Evolutionary conservation across 1,140 invertebrate genomes (phyloP).

Genomic region (Platorchestia sp.): DNA sequence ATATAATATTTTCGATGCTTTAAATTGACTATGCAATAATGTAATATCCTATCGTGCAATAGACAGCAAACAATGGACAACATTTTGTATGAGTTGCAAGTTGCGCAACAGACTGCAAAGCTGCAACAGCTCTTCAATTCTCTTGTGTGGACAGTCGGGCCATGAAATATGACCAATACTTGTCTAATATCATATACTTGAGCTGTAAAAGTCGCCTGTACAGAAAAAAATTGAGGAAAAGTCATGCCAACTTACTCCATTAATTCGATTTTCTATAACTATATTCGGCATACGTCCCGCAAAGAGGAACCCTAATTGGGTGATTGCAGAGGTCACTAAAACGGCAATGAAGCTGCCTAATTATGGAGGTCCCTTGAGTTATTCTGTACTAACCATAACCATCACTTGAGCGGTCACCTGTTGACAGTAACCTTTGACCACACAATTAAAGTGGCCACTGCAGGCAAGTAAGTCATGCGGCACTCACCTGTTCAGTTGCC

Average conservation of each 20-base stretch:
- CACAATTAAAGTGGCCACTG: not conserved
- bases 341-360: constrained; percentile 23
- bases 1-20: too few relatives aligned
- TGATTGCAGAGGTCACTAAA: not conserved
- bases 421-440: constrained; percentile 45
- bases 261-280: not conserved
- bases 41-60: too few relatives aligned
- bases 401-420: constrained; percentile 47
- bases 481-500: not conserved
- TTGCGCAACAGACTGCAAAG: too few relatives aligned
- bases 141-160: too few relatives aligned
- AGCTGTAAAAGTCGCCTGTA: not conserved
- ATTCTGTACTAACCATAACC: constrained; percentile 48
- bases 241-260: not conserved
- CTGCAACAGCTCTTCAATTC: too few relatives aligned
- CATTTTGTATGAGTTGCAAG: too few relatives aligned
- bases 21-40: too few relatives aligned
- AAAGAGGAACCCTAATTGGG: constrained; percentile 25
- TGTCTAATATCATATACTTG: not conserved
- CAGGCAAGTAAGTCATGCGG: not conserved
- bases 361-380: constrained; percentile 20
- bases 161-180: not conserved
- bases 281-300: not conserved
- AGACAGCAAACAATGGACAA: too few relatives aligned
- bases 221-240: not conserved